Evolutionary conservation across 2,888 invertebrate species (phyloP), one percentile per base, ranked within the genome.

Genomic region (Torymus texanus): DNA sequence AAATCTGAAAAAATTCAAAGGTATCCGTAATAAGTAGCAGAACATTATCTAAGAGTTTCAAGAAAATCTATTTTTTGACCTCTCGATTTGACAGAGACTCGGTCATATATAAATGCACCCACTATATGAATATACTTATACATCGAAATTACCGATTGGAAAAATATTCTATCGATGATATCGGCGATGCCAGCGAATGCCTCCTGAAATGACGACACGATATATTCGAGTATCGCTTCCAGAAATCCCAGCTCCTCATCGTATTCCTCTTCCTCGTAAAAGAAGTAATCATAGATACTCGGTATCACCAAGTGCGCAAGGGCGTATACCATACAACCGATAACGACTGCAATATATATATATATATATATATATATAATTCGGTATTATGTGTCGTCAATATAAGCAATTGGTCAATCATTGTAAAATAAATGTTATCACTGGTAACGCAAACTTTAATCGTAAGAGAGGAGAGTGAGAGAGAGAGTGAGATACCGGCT

Each of bases 161-260:
- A 85, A 78, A 88, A 81, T 18, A 87, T 76, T 80, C 82, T 85
- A 63, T 84, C 83, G 21, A 87, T 77, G 13, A 84, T 71, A 11
- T 86, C 81, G 56, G 87, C 84, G 51, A 88, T 24, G 14, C 84
- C 87, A 12, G 85, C 86, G 75, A 88, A 87, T 11, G 88, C 88
- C 84, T 87, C 89, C 73, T 84, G 84, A 75, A 87, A 88, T 1
- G 88, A 90, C 0, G 86, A 85, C 4, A 84, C 70, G 16, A 88
- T 74, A 79, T 88, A 89, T 13, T 88, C 85, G 16, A 87, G 21
- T 51, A 80, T 78, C 1, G 87, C 24, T 73, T 88, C 88, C 16
- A 86, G 16, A 66, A 88, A 89, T 61, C 82, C 82, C 53, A 85
- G 66, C 58, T 88, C 84, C 68, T 87, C 87, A 56, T 87, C 86